phyloP scores from a whole-genome alignment of 37 sponge, comb jelly and placozoan species.

The Oopsacas minuta region DNA sequence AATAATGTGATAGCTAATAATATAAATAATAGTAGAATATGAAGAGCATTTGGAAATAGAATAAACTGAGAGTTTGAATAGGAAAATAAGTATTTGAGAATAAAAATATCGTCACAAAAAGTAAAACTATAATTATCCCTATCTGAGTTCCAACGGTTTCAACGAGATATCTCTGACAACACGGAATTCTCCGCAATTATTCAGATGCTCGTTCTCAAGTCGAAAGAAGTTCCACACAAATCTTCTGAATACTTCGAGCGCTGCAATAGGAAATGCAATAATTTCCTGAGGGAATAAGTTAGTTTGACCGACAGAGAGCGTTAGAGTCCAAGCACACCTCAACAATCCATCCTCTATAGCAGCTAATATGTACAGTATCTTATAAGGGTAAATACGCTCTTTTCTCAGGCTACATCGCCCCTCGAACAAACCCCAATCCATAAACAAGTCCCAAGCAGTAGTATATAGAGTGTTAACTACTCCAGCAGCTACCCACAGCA shows the following conservation, averaged over 20 bases:
- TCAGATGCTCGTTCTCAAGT: constrained; percentile 80
- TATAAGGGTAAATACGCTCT: constrained; percentile 44
- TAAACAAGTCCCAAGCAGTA: constrained; percentile 77
- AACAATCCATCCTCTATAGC: constrained; percentile 60
- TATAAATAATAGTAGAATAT: too few species aligned
- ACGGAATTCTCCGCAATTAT: constrained; percentile 76
- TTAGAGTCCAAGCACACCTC: constrained; percentile 80
- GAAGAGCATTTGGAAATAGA: too few species aligned
- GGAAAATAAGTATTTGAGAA: too few species aligned
- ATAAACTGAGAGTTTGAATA: too few species aligned
- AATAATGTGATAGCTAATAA: too few species aligned
- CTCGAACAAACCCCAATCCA: constrained; percentile 85
- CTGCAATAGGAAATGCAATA: constrained; percentile 36
- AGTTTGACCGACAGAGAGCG: constrained; percentile 59
- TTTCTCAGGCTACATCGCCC: constrained; percentile 30
- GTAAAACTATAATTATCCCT: too few species aligned
- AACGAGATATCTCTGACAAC: constrained; percentile 67
- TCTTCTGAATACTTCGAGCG: constrained; percentile 48
- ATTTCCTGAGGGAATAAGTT: constrained; percentile 54
- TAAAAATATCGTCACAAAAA: too few species aligned
- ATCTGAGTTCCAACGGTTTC: constrained; percentile 27
- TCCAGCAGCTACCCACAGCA: constrained; percentile 35
- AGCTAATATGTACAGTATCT: constrained; percentile 42
- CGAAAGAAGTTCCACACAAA: constrained; percentile 98
- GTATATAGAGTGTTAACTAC: constrained; percentile 63